Base-by-base conservation (phyloP, 2,888 invertebrate species). In the Boloria selene region DNA sequence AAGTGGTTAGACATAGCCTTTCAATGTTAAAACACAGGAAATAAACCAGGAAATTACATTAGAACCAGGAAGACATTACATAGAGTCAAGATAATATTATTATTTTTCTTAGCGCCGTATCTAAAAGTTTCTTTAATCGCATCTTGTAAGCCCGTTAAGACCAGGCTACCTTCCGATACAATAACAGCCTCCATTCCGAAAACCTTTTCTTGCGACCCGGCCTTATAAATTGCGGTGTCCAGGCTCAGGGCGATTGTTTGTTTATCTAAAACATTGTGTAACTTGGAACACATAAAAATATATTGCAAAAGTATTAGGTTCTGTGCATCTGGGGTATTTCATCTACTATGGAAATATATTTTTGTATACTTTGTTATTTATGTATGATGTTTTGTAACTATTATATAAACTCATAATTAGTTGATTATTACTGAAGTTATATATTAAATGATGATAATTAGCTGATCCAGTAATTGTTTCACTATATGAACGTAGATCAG, bases 191-290 rank as follows among this genome's bases (percentile, higher is more conserved):
- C 82, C 78, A 80, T 79, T 77, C 75, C 74, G 65, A 79, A 81
- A 84, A 88, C 90, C 90, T 90, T 90, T 89, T 86, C 89, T 85
- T 86, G 73, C 75, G 76, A 81, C 82, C 78, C 81, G 77, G 77
- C 79, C 77, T 85, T 88, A 88, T 90, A 89, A 89, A 90, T 89
- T 90, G 90, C 86, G 89, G 88, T 90, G 90, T 88, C 88, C 90
- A 85, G 83, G 79, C 78, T 78, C 73, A 73, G 74, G 80, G 76
- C 70, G 70, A 77, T 74, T 73, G 75, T 77, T 79, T 79, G 82
- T 82, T 81, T 83, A 79, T 79, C 78, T 77, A 73, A 77, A 81
- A 85, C 85, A 82, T 83, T 82, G 79, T 53, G 45, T 56, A 45
- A 56, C 56, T 69, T 71, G 69, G 69, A 64, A 68, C 62, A 60